These are phyloP conservation scores for Epinephelus fuscoguttatus DNA, from an alignment of 2,113 vertebrate species.

Conservation along the genomic window DNA sequence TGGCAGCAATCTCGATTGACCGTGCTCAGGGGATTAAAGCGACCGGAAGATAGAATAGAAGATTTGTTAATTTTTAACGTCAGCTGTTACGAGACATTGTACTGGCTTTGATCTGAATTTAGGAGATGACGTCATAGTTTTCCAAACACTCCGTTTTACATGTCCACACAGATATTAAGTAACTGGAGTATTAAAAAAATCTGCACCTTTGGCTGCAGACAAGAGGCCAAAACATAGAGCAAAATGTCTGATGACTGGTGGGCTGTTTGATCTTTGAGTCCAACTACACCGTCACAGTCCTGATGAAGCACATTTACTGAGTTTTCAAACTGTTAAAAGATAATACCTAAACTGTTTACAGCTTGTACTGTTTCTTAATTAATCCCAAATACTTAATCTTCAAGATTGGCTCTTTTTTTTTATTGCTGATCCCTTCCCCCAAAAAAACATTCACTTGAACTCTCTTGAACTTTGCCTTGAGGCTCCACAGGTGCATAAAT, in stretches of 20 bases:
- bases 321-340: not conserved
- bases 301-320: not conserved
- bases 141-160: not conserved
- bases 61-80: too few relatives aligned
- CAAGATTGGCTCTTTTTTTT: not conserved
- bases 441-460: not conserved
- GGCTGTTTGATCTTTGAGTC: not conserved
- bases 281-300: not conserved
- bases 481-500: constrained; percentile 11
- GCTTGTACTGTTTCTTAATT: not conserved
- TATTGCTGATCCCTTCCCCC: not conserved
- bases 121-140: not conserved
- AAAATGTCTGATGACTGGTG: not conserved
- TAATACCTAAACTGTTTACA: not conserved
- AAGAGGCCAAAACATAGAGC: too few relatives aligned
- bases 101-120: not conserved
- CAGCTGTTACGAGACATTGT: too few relatives aligned
- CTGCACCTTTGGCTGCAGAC: not conserved
- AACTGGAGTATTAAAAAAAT: not conserved
- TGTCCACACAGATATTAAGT: not conserved
- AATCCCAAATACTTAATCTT: not conserved
- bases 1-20: constrained; percentile 25
- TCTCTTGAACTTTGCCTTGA: not conserved
- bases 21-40: constrained; percentile 27
- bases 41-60: constrained; percentile 24